These are phyloP conservation scores for Smithornis capensis DNA, from an alignment of 2,113 vertebrate genomes.

Conservation along the genomic window DNA sequence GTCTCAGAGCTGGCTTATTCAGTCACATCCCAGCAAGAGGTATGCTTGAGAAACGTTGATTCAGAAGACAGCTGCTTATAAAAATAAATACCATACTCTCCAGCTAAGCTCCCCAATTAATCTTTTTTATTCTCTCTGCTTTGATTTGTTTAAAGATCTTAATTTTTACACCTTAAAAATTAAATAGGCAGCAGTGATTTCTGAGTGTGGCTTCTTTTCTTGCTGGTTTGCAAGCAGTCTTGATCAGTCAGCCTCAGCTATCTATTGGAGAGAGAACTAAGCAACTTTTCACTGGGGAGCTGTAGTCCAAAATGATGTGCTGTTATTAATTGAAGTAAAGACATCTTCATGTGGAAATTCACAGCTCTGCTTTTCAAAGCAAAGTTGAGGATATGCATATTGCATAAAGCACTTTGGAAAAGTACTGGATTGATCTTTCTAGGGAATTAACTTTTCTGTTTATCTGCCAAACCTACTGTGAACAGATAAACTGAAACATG, in stretches of 20 bases:
- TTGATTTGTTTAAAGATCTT: background rate
- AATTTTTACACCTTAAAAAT: background rate
- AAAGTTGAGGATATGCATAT: background rate
- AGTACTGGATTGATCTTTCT: background rate
- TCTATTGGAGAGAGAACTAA: background rate
- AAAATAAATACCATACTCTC: background rate
- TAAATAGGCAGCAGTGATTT: background rate
- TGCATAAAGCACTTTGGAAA: background rate
- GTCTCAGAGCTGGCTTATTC: background rate
- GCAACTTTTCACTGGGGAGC: background rate
- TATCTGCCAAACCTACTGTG: background rate
- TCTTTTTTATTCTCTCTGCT: background rate
- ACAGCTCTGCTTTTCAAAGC: background rate
- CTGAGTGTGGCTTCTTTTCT: background rate
- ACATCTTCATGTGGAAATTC: background rate
- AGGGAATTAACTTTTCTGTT: background rate
- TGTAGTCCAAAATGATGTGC: background rate
- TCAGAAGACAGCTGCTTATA: background rate
- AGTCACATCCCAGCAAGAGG: background rate
- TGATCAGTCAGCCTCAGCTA: background rate
- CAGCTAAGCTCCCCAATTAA: background rate
- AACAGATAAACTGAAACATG: background rate
- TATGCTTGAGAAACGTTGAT: background rate
- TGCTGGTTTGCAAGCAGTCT: background rate
- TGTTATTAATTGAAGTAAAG: slow-evolving; percentile 30